phyloP scores from a whole-genome alignment of 2,113 vertebrate species.

The Dasyprocta punctata region DNA sequence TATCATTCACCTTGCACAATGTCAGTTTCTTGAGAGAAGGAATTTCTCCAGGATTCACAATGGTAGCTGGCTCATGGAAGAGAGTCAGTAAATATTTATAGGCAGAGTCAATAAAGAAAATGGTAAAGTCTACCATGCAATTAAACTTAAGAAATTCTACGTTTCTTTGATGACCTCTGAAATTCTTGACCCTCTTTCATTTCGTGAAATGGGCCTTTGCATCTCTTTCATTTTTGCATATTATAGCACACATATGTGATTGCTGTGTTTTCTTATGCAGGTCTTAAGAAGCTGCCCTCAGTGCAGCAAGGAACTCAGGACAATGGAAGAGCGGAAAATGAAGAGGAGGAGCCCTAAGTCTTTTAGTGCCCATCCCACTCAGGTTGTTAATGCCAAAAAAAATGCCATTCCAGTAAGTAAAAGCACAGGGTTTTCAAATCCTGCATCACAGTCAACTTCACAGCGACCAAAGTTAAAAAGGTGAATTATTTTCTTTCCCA shows the following conservation, averaged over 20 bases:
- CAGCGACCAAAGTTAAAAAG: slow-evolving; percentile 93
- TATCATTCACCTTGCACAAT: background rate
- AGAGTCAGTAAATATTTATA: background rate
- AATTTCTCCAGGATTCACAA: background rate
- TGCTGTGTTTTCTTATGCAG: slow-evolving; percentile 31
- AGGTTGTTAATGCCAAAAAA: slow-evolving; percentile 87
- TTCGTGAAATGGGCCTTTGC: background rate
- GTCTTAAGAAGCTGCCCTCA: slow-evolving; percentile 51
- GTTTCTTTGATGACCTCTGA: background rate
- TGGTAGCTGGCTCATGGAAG: background rate
- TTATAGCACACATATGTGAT: background rate
- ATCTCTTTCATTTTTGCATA: background rate
- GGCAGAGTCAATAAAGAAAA: slow-evolving; percentile 38
- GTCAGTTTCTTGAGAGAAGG: background rate
- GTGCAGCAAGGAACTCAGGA: slow-evolving; percentile 61
- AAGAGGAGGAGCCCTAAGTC: slow-evolving; percentile 95
- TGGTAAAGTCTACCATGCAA: background rate
- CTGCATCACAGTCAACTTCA: slow-evolving; percentile 87
- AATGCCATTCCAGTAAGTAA: slow-evolving; percentile 88
- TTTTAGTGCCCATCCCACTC: slow-evolving; percentile 87
- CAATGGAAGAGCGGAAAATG: slow-evolving; percentile 96
- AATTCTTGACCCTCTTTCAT: background rate
- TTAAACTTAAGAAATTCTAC: background rate
- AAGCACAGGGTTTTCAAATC: slow-evolving; percentile 89
- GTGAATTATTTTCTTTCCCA: slow-evolving; percentile 80